A percentile compares a stretch with the other conserved stretches of the same genome.
Conservation (phyloP, 2,797 vertebrate genomes). For the Sarcoramphus papa region DNA sequence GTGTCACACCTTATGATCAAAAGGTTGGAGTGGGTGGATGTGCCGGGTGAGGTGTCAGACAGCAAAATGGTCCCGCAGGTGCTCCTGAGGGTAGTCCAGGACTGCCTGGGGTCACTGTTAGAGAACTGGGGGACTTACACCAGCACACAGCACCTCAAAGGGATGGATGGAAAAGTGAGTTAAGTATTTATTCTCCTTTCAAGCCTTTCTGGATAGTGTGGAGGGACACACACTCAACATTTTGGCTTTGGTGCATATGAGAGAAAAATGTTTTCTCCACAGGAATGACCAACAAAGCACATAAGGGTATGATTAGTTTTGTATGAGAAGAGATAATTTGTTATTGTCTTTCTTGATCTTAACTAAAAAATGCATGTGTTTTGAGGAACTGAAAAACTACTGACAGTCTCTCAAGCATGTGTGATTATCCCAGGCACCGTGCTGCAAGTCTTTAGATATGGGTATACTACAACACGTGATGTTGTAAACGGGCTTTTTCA, state of each 20-base stretch:
- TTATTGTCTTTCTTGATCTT: background rate
- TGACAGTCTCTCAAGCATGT: background rate
- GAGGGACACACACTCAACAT: background rate
- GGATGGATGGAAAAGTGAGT: background rate
- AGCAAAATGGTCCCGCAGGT: background rate
- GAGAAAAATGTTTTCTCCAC: background rate
- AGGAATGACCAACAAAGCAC: background rate
- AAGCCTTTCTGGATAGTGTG: background rate
- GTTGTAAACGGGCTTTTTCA: background rate
- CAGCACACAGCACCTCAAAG: background rate
- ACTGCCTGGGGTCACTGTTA: background rate
- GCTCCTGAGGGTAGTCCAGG: background rate
- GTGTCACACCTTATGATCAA: fast-evolving
- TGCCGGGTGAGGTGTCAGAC: background rate
- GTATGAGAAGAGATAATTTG: background rate
- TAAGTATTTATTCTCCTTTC: background rate
- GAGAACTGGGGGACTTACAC: background rate
- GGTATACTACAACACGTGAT: background rate
- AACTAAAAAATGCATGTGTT: background rate
- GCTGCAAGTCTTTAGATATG: background rate
- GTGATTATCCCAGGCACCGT: background rate
- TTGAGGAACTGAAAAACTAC: background rate
- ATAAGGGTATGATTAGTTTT: background rate
- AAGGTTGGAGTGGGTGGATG: background rate
- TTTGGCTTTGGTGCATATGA: background rate